Evolutionary conservation across 2,888 invertebrate genomes (phyloP).

Genomic region (Galerucella nymphaeae): DNA sequence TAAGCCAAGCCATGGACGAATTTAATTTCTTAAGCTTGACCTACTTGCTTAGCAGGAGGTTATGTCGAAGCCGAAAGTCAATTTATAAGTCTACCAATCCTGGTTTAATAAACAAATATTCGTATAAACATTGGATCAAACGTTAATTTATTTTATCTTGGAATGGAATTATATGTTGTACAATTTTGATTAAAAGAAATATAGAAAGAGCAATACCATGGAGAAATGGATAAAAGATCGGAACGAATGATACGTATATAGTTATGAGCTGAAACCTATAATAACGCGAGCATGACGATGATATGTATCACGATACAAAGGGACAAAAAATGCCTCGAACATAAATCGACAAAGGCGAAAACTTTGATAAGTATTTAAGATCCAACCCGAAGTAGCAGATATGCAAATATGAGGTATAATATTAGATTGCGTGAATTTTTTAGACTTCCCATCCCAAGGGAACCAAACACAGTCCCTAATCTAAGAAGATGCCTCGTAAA

Average conservation of each 20-base stretch:
- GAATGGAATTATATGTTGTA: conserved; percentile 23
- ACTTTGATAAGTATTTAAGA: conserved; percentile 61
- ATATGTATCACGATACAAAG: conserved; percentile 46
- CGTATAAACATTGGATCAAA: neutral
- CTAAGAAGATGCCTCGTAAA: conserved; percentile 58
- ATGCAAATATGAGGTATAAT: conserved; percentile 62
- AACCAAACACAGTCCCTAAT: conserved; percentile 54
- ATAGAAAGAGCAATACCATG: conserved; percentile 17
- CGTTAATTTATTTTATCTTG: conserved; percentile 13
- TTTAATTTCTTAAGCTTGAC: too few species aligned
- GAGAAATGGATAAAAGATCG: conserved; percentile 35
- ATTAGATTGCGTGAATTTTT: conserved; percentile 60
- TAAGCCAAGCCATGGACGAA: too few species aligned
- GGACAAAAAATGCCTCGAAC: conserved; percentile 41
- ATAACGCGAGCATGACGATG: conserved; percentile 30
- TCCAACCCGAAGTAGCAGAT: conserved; percentile 57
- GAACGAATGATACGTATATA: conserved; percentile 39
- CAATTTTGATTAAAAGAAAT: conserved; percentile 35
- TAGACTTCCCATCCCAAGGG: conserved; percentile 46
- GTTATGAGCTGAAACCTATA: conserved; percentile 39
- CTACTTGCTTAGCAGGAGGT: too few species aligned
- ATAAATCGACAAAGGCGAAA: conserved; percentile 40
- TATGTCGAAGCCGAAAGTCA: too few species aligned
- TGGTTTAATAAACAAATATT: neutral
- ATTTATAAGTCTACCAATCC: too few species aligned